Conservation (phyloP, 2,113 vertebrate species). For the Myiozetetes cayanensis region DNA sequence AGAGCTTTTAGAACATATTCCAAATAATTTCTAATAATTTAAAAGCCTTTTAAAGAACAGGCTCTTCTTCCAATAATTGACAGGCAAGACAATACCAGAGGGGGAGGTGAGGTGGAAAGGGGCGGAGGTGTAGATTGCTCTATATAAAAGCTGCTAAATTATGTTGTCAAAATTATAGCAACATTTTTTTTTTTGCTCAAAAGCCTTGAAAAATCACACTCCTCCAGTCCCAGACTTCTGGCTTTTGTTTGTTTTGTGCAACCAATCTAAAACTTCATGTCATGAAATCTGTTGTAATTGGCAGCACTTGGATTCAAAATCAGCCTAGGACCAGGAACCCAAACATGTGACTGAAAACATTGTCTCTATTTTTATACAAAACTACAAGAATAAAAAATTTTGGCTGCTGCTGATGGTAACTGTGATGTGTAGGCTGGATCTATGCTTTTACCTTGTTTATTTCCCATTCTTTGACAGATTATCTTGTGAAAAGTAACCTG, state of each 20-base stretch:
- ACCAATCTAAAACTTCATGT: conserved; percentile 43
- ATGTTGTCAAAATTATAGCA: conserved; percentile 77
- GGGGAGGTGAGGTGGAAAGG: conserved; percentile 68
- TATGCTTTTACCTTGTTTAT: not conserved
- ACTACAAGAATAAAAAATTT: not conserved
- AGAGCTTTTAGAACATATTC: conserved; percentile 73
- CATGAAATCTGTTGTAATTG: conserved; percentile 29
- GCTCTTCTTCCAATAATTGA: conserved; percentile 73
- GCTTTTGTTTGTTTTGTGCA: conserved; percentile 68
- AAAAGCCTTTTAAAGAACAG: conserved; percentile 73
- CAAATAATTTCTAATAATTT: conserved; percentile 75
- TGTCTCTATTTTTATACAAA: not conserved
- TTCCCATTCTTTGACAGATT: not conserved
- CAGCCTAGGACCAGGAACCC: not conserved
- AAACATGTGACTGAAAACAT: not conserved
- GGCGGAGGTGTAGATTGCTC: conserved; percentile 73
- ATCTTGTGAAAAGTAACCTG: not conserved
- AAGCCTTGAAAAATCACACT: conserved; percentile 54
- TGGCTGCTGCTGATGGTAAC: not conserved
- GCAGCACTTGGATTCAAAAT: conserved; percentile 2
- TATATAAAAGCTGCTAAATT: conserved; percentile 74
- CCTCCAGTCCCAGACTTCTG: conserved; percentile 47
- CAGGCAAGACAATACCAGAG: conserved; percentile 70
- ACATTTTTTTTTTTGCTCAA: conserved; percentile 48
- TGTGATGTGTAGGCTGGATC: not conserved